Conservation (phyloP, 1,140 invertebrate genomes). For the Phthorimaea operculella region DNA sequence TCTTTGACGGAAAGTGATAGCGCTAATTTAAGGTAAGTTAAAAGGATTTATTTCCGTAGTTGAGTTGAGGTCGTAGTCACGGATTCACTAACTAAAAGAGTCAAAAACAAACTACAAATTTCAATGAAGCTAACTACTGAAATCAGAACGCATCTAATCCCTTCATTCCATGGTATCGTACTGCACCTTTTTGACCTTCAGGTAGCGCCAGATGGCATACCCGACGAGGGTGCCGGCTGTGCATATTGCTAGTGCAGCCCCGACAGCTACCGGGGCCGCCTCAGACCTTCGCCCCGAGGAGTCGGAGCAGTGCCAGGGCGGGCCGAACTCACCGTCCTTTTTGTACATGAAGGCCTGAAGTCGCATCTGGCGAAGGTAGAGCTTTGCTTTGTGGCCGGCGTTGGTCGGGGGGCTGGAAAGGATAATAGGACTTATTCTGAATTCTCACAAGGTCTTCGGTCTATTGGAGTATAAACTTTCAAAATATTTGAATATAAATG, state of each 20-base stretch:
- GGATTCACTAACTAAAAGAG: too few relatives aligned
- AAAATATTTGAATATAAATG: too few relatives aligned
- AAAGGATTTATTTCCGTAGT: too few relatives aligned
- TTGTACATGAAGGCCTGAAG: constrained; percentile 73
- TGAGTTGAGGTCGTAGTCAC: too few relatives aligned
- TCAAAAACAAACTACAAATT: constrained; percentile 16
- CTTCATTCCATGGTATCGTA: constrained; percentile 90
- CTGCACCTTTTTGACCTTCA: constrained; percentile 90
- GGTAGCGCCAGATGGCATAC: constrained; percentile 87
- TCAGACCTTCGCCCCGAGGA: constrained; percentile 74
- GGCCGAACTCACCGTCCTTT: constrained; percentile 68
- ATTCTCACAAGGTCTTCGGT: too few relatives aligned
- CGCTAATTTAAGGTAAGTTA: too few relatives aligned
- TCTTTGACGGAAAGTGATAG: too few relatives aligned
- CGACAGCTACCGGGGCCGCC: constrained; percentile 87
- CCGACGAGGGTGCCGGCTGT: constrained; percentile 83
- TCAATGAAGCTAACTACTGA: constrained; percentile 6
- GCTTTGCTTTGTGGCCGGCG: constrained; percentile 62
- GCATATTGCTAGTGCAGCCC: constrained; percentile 84
- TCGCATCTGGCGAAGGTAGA: constrained; percentile 69
- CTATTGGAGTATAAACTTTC: too few relatives aligned
- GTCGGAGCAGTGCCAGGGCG: constrained; percentile 68
- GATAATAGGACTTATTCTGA: too few relatives aligned
- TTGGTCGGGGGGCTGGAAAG: constrained; percentile 24
- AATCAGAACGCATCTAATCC: constrained; percentile 28